Evolutionary conservation across 2,113 vertebrate species (phyloP), one percentile per base, ranked within the genome.

Genomic region (Passer montanus): DNA sequence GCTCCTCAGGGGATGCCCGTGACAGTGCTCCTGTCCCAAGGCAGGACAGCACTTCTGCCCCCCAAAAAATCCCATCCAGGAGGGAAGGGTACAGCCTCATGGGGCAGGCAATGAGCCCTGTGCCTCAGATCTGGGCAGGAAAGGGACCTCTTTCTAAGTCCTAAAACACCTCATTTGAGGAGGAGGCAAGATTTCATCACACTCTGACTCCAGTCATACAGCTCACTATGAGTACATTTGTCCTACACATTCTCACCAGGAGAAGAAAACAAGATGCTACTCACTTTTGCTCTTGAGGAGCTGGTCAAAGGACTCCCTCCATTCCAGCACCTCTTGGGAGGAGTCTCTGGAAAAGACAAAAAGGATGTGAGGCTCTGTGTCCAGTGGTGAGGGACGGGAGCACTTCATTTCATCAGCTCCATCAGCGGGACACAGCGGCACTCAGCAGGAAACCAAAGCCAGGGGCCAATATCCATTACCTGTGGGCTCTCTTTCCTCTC

Each of bases 281-380:
- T 99, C 97, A 99, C 99, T 98, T 98, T 98, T 99, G 96, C 98
- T 99, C 85, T 98, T 98, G 95, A 99, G 97, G 37, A 99, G 98
- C 89, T 98, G 98, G 92, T 99, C 99, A 33, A 99, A 99, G 10
- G 99, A 99, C 50, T 99, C 98, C 76, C 97, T 99, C 99, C 99
- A 99, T 76, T 93, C 97, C 4, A 99, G 94, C 52, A 98, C 99
- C 83, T 99, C 99, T 91, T 97, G 98, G 72, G 98, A 97, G 44
- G 98, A 98, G 55, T 98, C 98, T 97, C 98, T 99, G 95, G 63
- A 97, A 93, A 88, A 88, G 60, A 94, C 55, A 95, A 26, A 76
- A 81, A 84, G 33, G 53, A 33, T 1, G 7, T 92, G 24, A 93
- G 74, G 41, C 49, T 92, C 5, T 0, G 63, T 50, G 24, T 78